Evolutionary conservation across 2,113 vertebrate species (phyloP), one percentile per base, ranked within the genome.

Genomic region (Mesocricetus auratus): DNA sequence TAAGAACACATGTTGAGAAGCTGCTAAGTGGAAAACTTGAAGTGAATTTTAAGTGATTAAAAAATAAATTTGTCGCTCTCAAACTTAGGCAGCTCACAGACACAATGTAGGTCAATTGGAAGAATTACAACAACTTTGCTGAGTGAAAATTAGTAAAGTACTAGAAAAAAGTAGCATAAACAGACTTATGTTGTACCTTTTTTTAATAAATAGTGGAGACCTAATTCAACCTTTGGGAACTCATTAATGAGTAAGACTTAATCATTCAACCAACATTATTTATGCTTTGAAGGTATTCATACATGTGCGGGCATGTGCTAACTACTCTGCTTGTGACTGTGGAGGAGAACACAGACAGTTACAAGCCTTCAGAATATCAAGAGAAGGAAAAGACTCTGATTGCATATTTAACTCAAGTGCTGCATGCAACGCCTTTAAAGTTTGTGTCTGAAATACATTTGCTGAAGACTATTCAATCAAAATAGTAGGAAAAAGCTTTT

Each of bases 41-140:
- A 47, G 33, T 21, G 24, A 96, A 92, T 87, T 95, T 73, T 87
- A 83, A 17, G 12, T 83, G 56, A 93, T 90, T 56, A 45, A 53
- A 47, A 73, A 94, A 82, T 19, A 73, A 78, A 60, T 7, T 94
- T 77, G 58, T 87, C 22, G 0, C 29, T 92, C 1, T 87, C 69
- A 86, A 86, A 81, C 50, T 69, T 82, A 62, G 60, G 60, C 5
- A 90, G 60, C 33, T 89, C 87, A 42, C 1, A 64, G 60, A 69
- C 31, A 69, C 10, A 2, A 24, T 93, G 7, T 69, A 78, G n/a
- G 39, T 36, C 73, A 92, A 77, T 2, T 19, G 92, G 13, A 89
- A 90, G 42, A 56, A 83, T n/a, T 42, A 50, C 1, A 10, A 69
- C 21, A 62, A 5, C 36, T 91, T 81, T 77, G 0, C 12, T 71